These are phyloP conservation scores for Boleophthalmus pectinirostris DNA, from an alignment of 2,113 vertebrate genomes.

Conservation along the genomic window DNA sequence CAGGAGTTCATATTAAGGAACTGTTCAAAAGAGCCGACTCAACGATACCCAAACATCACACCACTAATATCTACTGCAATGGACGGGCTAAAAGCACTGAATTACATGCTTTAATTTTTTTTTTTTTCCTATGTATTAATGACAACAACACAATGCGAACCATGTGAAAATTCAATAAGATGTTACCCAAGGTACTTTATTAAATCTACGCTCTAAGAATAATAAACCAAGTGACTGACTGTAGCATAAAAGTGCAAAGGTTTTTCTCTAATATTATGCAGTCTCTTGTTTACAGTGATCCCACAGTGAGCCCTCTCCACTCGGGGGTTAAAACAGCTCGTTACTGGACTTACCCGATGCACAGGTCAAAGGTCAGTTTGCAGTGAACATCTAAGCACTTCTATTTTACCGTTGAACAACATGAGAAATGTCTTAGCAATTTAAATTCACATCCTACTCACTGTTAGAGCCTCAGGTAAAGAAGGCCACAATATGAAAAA, in stretches of 20 bases:
- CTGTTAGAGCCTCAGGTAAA: background rate
- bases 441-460: background rate
- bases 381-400: conserved; percentile 13
- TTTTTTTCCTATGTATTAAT: too few relatives aligned
- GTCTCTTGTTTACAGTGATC: background rate
- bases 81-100: too few relatives aligned
- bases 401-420: background rate
- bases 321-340: conserved; percentile 22
- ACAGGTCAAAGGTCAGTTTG: conserved; percentile 43
- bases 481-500: background rate
- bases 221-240: too few relatives aligned
- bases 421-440: background rate
- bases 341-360: conserved; percentile 17
- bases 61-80: too few relatives aligned
- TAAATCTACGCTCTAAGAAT: background rate
- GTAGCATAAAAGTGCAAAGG: background rate
- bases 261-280: background rate
- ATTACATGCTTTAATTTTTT: too few relatives aligned
- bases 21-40: too few relatives aligned
- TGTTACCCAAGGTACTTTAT: background rate
- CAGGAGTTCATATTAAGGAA: too few relatives aligned
- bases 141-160: background rate
- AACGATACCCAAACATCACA: too few relatives aligned
- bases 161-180: background rate
- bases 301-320: background rate